Base-by-base conservation (phyloP, 2,113 vertebrate species). In the Xyrauchen texanus region DNA sequence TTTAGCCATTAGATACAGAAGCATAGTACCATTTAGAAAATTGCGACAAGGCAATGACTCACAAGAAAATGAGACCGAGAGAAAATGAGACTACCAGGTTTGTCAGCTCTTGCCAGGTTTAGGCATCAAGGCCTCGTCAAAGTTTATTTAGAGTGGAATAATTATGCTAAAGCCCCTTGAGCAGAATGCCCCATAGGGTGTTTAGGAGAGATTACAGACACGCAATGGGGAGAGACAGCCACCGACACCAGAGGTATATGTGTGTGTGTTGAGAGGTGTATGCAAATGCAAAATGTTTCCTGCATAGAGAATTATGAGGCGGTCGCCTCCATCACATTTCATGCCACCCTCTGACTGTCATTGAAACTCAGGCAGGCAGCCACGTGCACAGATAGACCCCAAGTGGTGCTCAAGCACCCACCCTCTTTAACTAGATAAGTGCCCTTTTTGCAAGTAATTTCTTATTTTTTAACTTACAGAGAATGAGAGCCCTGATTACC, bases 1-100 rank as follows among this genome's bases (percentile, higher is more conserved):
- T 70, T 58, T 65, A 62, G 70, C 78, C 78, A 82, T 85, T 83
- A 85, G 81, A 77, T 78, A 73, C 51, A 75, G 77, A 80, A 60
- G 78, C 74, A 65, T 51, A 34, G 34, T 51, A 63, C 68, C 68
- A 76, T 80, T 78, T 74, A 34, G 65, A 66, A 79, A 60, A 70
- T 75, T 67, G 64, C 65, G 68, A 80, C 66, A 66, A 78, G 68
- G 77, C 49, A 77, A 81, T 85, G 81, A 85, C 52, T 81, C 76
- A 76, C 21, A 73, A 57, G 65, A 72, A 80, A 73, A 74, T 61
- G 74, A 80, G 74, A 75, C 60, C 62, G 69, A 53, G 61, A 82
- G 63, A 77, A 76, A 72, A 75, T 69, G 57, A 73, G 16, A 5
- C 78, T 82, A 77, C 68, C 81, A 85, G 49, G 49, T 80, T 80